A percentile compares a stretch with the other conserved stretches of the same genome.
Evolutionary conservation across 2,113 vertebrate species (phyloP).

Genomic region (Labeo rohita): DNA sequence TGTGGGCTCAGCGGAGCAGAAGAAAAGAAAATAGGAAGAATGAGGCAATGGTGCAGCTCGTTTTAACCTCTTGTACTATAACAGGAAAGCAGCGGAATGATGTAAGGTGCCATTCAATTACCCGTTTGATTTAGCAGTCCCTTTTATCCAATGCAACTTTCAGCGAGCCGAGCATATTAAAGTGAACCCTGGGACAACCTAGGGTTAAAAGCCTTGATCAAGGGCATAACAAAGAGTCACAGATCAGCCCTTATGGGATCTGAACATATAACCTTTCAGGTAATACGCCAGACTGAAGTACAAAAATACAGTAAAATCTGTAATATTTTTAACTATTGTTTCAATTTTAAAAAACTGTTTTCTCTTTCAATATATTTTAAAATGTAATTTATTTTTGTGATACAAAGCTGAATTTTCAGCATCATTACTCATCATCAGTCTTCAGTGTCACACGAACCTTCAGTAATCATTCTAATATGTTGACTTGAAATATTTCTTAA

Average conservation of each 20-base stretch:
- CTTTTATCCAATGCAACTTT: background rate
- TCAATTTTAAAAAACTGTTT: no score
- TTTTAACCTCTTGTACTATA: conserved; percentile 7
- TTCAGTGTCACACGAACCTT: no score
- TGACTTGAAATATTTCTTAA: no score
- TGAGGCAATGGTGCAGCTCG: conserved; percentile 21
- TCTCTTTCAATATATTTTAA: no score
- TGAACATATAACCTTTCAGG: background rate
- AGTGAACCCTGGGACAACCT: background rate
- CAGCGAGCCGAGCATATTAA: background rate
- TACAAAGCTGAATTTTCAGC: no score
- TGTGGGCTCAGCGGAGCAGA: conserved; percentile 24
- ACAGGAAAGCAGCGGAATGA: background rate
- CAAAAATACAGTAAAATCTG: no score
- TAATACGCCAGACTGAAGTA: no score
- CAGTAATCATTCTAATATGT: no score
- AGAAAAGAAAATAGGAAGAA: conserved; percentile 33
- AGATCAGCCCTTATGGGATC: background rate
- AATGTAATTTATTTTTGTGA: no score
- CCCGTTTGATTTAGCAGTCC: background rate
- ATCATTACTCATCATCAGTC: no score
- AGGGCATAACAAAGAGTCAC: background rate
- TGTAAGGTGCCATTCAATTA: background rate
- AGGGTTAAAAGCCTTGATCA: background rate
- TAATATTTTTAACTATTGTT: no score